Base-by-base conservation (phyloP, 2,797 vertebrate species). In the Danio tinwini region DNA sequence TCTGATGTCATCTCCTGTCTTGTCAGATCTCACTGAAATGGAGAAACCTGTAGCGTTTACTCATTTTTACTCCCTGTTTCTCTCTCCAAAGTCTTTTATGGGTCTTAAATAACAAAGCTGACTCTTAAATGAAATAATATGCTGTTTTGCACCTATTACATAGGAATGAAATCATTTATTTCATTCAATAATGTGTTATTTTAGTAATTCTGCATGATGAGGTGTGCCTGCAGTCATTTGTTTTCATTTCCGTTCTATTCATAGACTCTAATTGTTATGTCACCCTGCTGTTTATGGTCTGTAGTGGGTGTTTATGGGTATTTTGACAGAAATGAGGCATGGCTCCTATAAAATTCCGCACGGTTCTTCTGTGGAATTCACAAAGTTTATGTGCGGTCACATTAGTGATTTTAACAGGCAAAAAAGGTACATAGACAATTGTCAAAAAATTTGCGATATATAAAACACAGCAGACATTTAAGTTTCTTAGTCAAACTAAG, bases 161-260 rank as follows among this genome's bases (percentile, higher is more conserved):
- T 45, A 58, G 40, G 5, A 17, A 61, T 10, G 19, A 61, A 16
- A 61, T 8, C 0, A 74, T 49, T 12, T 37, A 45, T 45, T 74
- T 61, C 21, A 74, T 39, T 59, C 42, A 73, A 3, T 73, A 42
- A 6, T 12, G 52, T 65, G 53, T 44, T 53, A 65, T 56, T 19
- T 14, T 45, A 9, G 59, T 44, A 8, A 49, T 44, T 76, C 13
- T 77, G 53, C 63, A 77, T 69, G 52, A 49, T 49, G 37, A 11
- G 42, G 50, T 56, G 64, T 77, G 63, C 58, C 13, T 67, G 3
- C 9, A 12, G 13, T 56, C 50, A 9, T 37, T 55, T 56, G 13
- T 55, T 64, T 76, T 64, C 2, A 14, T 56, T 29, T 13, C 68
- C 44, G 63, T 53, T 64, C 37, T 63, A 63, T 64, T 75, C n/a